These are phyloP conservation scores for Neolamprologus multifasciatus DNA, from an alignment of 2,797 vertebrate species.

Conservation along the genomic window DNA sequence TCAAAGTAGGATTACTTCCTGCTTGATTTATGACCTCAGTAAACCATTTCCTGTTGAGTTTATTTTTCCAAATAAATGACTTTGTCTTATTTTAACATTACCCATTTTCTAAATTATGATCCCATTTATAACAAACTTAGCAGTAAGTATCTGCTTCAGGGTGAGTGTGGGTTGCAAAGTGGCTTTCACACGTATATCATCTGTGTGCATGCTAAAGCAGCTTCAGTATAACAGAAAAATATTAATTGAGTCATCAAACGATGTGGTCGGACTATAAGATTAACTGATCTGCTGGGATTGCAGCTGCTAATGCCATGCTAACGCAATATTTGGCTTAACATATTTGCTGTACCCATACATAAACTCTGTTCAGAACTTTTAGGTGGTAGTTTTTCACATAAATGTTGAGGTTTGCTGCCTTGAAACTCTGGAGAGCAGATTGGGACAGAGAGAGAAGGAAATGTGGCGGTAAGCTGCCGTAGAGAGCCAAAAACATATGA, in stretches of 20 bases:
- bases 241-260: fast-evolving
- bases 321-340: not conserved
- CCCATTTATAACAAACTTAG: not conserved
- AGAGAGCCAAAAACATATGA: not conserved
- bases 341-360: not conserved
- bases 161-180: not conserved
- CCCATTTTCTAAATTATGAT: not conserved
- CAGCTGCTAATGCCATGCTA: not conserved
- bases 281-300: not conserved
- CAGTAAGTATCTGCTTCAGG: not conserved
- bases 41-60: not conserved
- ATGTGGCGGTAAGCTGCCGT: not conserved
- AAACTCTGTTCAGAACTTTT: not conserved
- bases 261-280: not conserved
- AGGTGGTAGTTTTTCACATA: not conserved
- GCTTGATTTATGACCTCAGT: not conserved
- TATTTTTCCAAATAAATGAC: not conserved
- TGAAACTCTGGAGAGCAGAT: not conserved
- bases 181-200: not conserved
- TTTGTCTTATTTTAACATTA: not conserved
- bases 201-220: not conserved
- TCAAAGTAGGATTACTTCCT: not conserved
- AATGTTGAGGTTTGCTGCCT: not conserved
- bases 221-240: not conserved
- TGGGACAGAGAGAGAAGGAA: not conserved